Conservation (phyloP, 2,113 vertebrate genomes). For the Pachycephala philippinensis region DNA sequence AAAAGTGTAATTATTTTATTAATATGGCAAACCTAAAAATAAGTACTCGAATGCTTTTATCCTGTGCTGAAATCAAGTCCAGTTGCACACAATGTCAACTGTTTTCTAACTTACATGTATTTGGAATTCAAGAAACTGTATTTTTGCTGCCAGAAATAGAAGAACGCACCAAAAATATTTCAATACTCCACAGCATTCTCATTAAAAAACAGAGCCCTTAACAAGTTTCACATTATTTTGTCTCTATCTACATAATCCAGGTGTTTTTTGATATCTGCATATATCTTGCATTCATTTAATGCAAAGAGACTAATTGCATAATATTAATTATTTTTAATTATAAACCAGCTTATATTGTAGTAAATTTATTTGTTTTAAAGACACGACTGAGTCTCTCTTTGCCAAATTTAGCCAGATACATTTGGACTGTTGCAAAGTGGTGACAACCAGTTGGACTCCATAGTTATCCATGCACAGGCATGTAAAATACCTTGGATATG, state of each 20-base stretch:
- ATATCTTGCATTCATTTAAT: neutral
- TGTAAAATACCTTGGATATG: neutral
- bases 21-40: neutral
- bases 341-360: neutral
- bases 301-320: constrained; percentile 23
- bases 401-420: neutral
- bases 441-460: neutral
- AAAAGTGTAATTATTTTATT: neutral
- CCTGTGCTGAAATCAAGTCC: neutral
- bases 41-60: neutral
- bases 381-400: neutral
- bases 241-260: constrained; percentile 27
- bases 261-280: constrained; percentile 21
- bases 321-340: constrained; percentile 46
- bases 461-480: neutral
- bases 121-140: constrained; percentile 17
- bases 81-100: neutral
- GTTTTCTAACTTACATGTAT: constrained; percentile 9
- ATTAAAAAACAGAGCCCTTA: constrained; percentile 49
- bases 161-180: constrained; percentile 55
- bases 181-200: neutral
- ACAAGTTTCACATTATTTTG: constrained; percentile 25
- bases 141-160: constrained; percentile 35
- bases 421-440: neutral
- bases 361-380: constrained; percentile 26